Base-by-base conservation (phyloP, 2,888 invertebrate genomes). In the Diarsia mendica region DNA sequence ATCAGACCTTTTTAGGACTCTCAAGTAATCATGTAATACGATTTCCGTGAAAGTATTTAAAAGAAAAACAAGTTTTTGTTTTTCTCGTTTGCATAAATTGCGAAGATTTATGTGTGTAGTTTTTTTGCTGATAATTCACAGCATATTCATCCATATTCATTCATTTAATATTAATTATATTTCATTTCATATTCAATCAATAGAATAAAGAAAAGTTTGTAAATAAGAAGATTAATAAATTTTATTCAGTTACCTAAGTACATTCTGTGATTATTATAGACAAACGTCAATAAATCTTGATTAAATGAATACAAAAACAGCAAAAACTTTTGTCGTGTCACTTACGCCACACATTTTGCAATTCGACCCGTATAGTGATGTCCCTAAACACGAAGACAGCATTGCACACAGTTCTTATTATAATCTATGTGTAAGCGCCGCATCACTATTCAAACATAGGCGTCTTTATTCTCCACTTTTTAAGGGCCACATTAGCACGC, bases 341-440 rank as follows among this genome's bases (percentile, higher is more conserved):
- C 83, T 86, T 86, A 75, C 72, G 78, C 85, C 77, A 82, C 73
- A 77, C 73, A 79, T 91, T 85, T 86, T 66, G 87, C 84, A 91
- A 92, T 75, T 39, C 83, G 85, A 78, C 86, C 86, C 87, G 90
- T 90, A 90, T 90, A 90, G 86, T 89, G 89, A 89, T 89, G 90
- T 85, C 85, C 88, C 86, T 85, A 85, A 83, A 83, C 67, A 65
- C 75, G 77, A 79, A 83, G 71, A 76, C 79, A 68, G 55, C 67
- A 76, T 85, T 80, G 72, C 85, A 74, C 61, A 87, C 66, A 82
- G 69, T 82, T 83, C 84, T 83, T 85, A 87, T 86, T 75, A 68
- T 46, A 67, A 67, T 48, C 77, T 55, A 79, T 71, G 71, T 65
- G 65, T 75, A 87, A 82, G 78, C 53, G 67, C 69, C 64, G 61